A percentile compares a stretch with the other conserved stretches of the same genome.
Conservation (phyloP, 2,113 vertebrate species). For the Oreocharis arfaki region DNA sequence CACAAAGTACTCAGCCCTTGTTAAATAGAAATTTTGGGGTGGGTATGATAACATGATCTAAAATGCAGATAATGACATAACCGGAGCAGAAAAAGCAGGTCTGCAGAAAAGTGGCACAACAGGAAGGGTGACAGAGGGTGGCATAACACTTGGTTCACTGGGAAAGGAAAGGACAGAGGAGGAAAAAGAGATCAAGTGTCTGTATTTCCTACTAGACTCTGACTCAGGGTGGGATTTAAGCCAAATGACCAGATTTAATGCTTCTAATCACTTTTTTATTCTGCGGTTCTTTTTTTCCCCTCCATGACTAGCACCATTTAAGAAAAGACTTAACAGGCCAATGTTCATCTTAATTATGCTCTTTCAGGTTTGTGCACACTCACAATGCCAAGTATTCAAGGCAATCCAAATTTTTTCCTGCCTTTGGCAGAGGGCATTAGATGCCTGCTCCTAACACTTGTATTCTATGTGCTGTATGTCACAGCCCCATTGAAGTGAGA, state of each 20-base stretch:
- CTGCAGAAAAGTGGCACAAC: not conserved
- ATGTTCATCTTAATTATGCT: conserved; percentile 42
- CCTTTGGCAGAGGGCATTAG: not conserved
- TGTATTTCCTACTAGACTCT: not conserved
- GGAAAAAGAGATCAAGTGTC: conserved; percentile 6
- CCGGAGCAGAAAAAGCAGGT: not conserved
- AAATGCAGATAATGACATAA: not conserved
- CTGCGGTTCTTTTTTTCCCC: not conserved
- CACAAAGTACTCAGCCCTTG: not conserved
- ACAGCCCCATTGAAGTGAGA: not conserved
- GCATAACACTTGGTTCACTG: not conserved
- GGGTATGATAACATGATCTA: not conserved
- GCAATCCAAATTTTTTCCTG: not conserved
- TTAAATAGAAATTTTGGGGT: not conserved
- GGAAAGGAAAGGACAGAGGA: not conserved
- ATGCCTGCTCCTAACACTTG: not conserved
- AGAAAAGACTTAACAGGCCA: conserved; percentile 6
- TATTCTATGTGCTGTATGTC: not conserved
- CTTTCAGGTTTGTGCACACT: not conserved
- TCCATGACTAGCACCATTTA: conserved; percentile 47
- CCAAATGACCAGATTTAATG: conserved; percentile 12
- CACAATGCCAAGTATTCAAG: conserved; percentile 43
- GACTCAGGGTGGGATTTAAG: conserved; percentile 11
- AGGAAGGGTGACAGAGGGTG: not conserved
- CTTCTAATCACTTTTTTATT: conserved; percentile 37